phyloP scores from a whole-genome alignment of 1,140 invertebrate species.

The Yoshiicerus persimilis region DNA sequence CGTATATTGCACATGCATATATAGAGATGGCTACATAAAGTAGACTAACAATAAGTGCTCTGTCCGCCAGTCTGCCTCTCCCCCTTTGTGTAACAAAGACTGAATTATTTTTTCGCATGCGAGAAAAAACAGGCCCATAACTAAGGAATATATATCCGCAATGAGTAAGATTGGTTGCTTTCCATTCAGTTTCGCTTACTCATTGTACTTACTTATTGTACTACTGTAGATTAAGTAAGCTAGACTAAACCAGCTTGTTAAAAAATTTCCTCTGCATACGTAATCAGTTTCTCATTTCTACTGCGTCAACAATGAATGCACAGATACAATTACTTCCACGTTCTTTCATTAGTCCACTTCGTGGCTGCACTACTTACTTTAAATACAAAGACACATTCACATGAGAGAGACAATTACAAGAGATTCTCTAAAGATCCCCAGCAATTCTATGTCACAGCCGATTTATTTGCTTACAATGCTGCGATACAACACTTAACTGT shows the following conservation, averaged over 20 bases:
- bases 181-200: not conserved
- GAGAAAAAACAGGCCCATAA: not conserved
- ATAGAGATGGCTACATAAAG: not conserved
- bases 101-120: constrained; percentile 13
- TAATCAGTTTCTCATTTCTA: not conserved
- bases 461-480: not conserved
- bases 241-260: not conserved
- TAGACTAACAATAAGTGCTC: not conserved
- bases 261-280: not conserved
- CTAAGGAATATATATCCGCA: not conserved
- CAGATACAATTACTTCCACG: not conserved
- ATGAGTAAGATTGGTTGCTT: not conserved
- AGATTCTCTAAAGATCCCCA: not conserved
- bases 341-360: not conserved
- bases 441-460: not conserved
- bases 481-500: not conserved
- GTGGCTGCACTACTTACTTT: not conserved
- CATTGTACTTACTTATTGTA: not conserved
- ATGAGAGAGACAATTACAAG: not conserved
- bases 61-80: not conserved
- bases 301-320: not conserved
- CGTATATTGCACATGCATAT: not conserved
- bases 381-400: too few relatives aligned
- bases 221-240: not conserved
- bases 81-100: not conserved